phyloP scores from a whole-genome alignment of 2,888 invertebrate genomes.

The Phrixothrix hirtus region DNA sequence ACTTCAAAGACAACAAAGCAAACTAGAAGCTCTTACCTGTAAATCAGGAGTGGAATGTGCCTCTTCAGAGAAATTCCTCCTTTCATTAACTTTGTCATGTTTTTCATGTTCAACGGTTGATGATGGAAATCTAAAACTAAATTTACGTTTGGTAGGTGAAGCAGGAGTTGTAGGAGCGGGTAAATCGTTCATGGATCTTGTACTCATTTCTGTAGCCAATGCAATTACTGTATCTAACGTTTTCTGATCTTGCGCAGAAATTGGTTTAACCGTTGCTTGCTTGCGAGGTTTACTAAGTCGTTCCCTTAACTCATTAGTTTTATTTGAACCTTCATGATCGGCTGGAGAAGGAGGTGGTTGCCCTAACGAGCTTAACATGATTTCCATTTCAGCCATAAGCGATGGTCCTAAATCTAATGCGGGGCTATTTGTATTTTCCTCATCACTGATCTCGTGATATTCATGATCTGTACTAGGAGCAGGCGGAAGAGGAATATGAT shows the following conservation, averaged over 20 bases:
- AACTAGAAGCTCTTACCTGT: conserved; percentile 65
- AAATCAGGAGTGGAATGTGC: conserved; percentile 83
- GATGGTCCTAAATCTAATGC: conserved; percentile 83
- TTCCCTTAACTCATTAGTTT: conserved; percentile 71
- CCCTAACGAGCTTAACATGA: conserved; percentile 75
- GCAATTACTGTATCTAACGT: conserved; percentile 91
- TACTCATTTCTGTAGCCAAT: conserved; percentile 88
- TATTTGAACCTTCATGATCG: conserved; percentile 63
- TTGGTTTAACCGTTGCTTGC: conserved; percentile 76
- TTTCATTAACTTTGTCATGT: conserved; percentile 64
- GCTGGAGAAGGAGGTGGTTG: conserved; percentile 42
- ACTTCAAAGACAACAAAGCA: conserved; percentile 12
- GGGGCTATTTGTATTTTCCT: conserved; percentile 64
- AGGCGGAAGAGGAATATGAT: conserved; percentile 52
- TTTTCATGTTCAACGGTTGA: conserved; percentile 47
- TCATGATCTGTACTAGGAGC: conserved; percentile 65
- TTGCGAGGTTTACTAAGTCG: conserved; percentile 54
- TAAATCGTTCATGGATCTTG: conserved; percentile 69
- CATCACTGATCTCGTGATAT: conserved; percentile 83
- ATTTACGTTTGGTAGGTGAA: conserved; percentile 75
- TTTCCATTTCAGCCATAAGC: conserved; percentile 86
- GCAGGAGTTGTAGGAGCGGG: conserved; percentile 60
- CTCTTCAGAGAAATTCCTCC: conserved; percentile 90
- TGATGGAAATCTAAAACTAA: conserved; percentile 74
- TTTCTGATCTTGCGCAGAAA: conserved; percentile 90